Evolutionary conservation across 37 sponge, comb jelly and placozoan genomes (phyloP), one percentile per base, ranked within the genome.

Genomic region (Spongia lamella): DNA sequence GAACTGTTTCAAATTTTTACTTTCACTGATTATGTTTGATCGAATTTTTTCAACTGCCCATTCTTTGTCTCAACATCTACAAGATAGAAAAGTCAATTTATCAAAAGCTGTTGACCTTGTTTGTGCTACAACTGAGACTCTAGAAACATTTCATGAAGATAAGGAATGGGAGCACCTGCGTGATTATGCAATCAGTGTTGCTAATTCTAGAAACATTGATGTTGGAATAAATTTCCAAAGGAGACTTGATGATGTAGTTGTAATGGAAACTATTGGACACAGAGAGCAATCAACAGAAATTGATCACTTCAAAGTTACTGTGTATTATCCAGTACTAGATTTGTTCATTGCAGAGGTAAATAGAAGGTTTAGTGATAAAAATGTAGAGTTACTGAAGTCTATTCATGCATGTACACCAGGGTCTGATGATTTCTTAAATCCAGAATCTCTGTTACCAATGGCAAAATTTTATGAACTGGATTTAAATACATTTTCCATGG

Each of bases 51-150:
- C 56, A 38, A 53, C 53, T 52, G 78, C 81, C 27, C 80, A 86
- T 27, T 54, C 62, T 59, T 55, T 83, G 47, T 83, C 70, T 15
- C 76, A 83, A 30, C 84, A 83, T 50, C 76, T 83, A 67, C 74
- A 83, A 53, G 60, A 61, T 75, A 75, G 53, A 49, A 35, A 74
- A 49, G 21, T 70, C n/a, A 72, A 80, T 47, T 49, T 70, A 47
- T 61, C 63, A 27, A 51, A 40, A 64, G 84, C 76, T 69, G 70
- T 65, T 62, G 84, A 68, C 34, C 50, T 84, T 33, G 72, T 84
- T 36, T 21, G 16, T 22, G 77, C 78, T 35, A 84, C 77, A 53
- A 39, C 39, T 26, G 47, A 61, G 29, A 62, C 43, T 63, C 37
- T 69, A 63, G 30, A 60, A 21, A 38, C 21, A 39, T 69, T 78